Conservation (phyloP, 2,888 invertebrate genomes). For the Trypoxylon attenuatum region DNA sequence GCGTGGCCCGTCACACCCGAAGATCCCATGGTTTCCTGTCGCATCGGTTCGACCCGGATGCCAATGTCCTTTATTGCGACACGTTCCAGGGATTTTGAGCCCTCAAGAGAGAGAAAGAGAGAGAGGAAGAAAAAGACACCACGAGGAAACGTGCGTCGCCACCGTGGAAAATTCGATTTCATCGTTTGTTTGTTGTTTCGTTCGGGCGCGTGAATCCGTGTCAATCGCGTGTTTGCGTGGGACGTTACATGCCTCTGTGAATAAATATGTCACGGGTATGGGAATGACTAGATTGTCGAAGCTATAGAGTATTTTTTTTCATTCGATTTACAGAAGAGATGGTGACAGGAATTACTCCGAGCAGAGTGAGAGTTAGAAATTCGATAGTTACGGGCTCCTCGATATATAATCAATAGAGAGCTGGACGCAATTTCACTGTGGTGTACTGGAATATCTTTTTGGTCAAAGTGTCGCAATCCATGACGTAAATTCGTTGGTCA, state of each 20-base stretch:
- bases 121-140: neutral
- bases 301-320: neutral
- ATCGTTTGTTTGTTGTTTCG: conserved; percentile 45
- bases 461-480: conserved; percentile 18
- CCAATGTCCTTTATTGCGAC: conserved; percentile 33
- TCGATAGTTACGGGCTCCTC: neutral
- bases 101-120: conserved; percentile 13
- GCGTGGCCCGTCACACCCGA: conserved; percentile 34
- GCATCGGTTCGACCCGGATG: conserved; percentile 20
- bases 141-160: neutral
- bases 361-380: neutral
- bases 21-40: conserved; percentile 29
- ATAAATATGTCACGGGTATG: neutral
- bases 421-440: too few relatives aligned
- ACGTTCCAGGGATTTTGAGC: conserved; percentile 35
- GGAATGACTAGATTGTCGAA: neutral
- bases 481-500: conserved; percentile 12
- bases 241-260: neutral
- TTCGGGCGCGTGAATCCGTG: neutral
- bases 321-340: neutral
- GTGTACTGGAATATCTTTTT: conserved; percentile 19
- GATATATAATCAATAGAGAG: too few relatives aligned
- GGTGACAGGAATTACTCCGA: neutral
- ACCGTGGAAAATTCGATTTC: conserved; percentile 46
- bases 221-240: neutral